Evolutionary conservation across 2,113 vertebrate genomes (phyloP), one percentile per base, ranked within the genome.

Genomic region (Chlamydotis undulata): DNA sequence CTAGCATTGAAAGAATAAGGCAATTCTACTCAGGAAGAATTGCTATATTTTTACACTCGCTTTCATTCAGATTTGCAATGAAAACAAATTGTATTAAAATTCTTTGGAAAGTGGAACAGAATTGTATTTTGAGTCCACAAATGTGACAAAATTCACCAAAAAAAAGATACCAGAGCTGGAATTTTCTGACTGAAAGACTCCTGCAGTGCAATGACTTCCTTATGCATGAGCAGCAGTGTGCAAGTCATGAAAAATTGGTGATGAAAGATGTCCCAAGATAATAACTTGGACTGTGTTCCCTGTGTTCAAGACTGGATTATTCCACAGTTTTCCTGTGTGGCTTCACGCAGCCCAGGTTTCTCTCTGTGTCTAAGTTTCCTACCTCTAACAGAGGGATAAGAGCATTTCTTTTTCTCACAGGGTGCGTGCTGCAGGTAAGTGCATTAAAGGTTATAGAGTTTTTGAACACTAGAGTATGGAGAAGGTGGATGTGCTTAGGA

Each of bases 1-100:
- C 14, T 59, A 76, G 1, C 6, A 9, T 4, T 79, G 41, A 87
- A 77, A 0, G 0, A 83, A 49, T 5, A 60, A 23, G 3, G 4
- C 2, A 12, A 10, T 28, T 56, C 35, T 88, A 8, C 19, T 71
- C 22, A n/a, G 41, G 18, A 83, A 45, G 7, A 73, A 31, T 25
- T n/a, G 7, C n/a, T 31, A 22, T 60, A 55, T 41, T 91, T 89
- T 86, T 53, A 31, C 19, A 22, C 7, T 43, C 49, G 9, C 0
- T 65, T 19, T 49, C 2, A 41, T 35, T 75, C 16, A 61, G 49
- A 76, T 55, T 50, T 67, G 4, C 28, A 15, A 6, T 25, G 47
- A 61, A 86, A 79, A n/a, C 0, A 16, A 93, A 11, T 31, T 60
- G 3, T 19, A 56, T n/a, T 76, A 8, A 50, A 21, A 23, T 79